Conservation (phyloP, 1,140 invertebrate genomes). For the Rhysida immarginata region DNA sequence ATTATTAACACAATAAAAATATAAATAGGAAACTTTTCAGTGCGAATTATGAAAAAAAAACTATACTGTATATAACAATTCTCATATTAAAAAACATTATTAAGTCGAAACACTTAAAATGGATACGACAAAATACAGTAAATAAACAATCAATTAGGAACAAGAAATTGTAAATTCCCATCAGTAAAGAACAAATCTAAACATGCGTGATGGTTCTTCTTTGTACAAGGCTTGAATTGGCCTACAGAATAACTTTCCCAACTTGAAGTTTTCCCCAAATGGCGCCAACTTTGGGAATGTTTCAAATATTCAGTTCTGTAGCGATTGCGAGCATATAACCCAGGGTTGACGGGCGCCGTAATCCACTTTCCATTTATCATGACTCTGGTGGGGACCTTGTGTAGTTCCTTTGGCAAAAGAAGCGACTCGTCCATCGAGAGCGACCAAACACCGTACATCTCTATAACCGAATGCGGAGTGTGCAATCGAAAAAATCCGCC, state of each 20-base stretch:
- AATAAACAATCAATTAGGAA: neutral
- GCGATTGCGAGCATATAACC: conserved; percentile 22
- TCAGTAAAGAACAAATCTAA: neutral
- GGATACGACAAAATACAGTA: too few species aligned
- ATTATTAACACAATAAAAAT: too few species aligned
- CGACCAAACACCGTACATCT: neutral
- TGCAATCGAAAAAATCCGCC: neutral
- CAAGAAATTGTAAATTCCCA: conserved; percentile 1
- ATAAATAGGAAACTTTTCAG: too few species aligned
- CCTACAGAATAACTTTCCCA: conserved; percentile 8
- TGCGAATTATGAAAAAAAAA: too few species aligned
- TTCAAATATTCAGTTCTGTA: conserved; percentile 21
- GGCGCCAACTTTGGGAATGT: conserved; percentile 13
- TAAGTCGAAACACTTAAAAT: too few species aligned
- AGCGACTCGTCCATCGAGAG: conserved; percentile 11
- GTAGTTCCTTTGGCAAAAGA: neutral
- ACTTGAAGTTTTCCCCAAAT: neutral
- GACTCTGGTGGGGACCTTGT: conserved; percentile 18
- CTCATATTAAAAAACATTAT: too few species aligned
- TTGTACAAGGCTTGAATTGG: conserved; percentile 9
- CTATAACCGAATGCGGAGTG: conserved; percentile 4
- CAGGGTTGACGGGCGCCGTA: conserved; percentile 21
- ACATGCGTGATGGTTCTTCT: conserved; percentile 3
- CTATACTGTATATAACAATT: too few species aligned
- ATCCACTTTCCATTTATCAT: conserved; percentile 20